Conservation (phyloP, 1,140 invertebrate genomes). For the Drosophila bifasciata region DNA sequence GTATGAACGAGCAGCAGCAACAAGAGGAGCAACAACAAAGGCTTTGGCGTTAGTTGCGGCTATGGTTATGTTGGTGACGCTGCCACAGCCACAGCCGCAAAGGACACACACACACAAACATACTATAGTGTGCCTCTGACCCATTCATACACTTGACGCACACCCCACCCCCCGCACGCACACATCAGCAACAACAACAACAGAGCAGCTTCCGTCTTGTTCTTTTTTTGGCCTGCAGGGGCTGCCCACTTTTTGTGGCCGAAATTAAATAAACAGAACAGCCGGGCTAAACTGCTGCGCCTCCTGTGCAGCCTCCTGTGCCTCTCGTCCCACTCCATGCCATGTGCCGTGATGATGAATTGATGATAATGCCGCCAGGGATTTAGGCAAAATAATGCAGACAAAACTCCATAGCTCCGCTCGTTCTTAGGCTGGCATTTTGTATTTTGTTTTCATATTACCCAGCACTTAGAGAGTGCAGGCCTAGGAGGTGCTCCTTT, state of each 20-base stretch:
- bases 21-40: conserved; percentile 23
- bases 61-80: conserved; percentile 64
- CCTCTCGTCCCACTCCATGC: not conserved
- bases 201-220: conserved; percentile 6
- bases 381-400: conserved; percentile 60
- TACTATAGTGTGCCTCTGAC: not conserved
- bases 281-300: conserved; percentile 32
- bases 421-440: not conserved
- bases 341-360: conserved; percentile 70
- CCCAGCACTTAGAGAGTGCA: too few relatives aligned
- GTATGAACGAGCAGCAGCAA: conserved; percentile 25
- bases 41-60: conserved; percentile 52
- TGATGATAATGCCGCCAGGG: conserved; percentile 73
- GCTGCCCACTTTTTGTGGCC: conserved; percentile 31
- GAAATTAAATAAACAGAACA: conserved; percentile 73
- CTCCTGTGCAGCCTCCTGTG: conserved; percentile 1
- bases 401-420: conserved; percentile 31
- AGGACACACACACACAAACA: conserved; percentile 26
- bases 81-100: conserved; percentile 34
- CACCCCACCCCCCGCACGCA: too few relatives aligned
- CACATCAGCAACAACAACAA: not conserved
- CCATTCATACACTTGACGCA: conserved; percentile 6
- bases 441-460: too few relatives aligned
- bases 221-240: conserved; percentile 16
- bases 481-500: too few relatives aligned